Evolutionary conservation across 2,113 vertebrate species (phyloP).

Genomic region (Varanus komodoensis): DNA sequence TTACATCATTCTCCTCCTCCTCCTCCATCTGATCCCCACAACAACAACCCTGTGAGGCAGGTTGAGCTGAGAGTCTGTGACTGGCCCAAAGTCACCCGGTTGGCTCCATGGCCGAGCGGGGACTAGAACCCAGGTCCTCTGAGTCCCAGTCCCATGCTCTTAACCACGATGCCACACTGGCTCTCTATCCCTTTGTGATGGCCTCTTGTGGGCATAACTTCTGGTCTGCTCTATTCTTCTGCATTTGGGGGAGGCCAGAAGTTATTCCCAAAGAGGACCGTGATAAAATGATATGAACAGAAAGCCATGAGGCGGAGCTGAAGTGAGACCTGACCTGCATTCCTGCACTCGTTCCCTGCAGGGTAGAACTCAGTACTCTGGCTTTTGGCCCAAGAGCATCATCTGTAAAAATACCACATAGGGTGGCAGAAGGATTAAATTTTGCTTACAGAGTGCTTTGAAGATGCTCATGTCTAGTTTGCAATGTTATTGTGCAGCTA

Average conservation of each 20-base stretch:
- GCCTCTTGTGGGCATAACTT: background rate
- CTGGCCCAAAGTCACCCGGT: too few relatives aligned
- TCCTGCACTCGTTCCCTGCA: background rate
- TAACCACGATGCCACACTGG: too few relatives aligned
- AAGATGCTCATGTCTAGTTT: slow-evolving; percentile 48
- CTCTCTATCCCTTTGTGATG: background rate
- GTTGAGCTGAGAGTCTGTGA: too few relatives aligned
- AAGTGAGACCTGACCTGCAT: fast-evolving
- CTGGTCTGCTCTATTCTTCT: background rate
- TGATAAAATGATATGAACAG: fast-evolving
- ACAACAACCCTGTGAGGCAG: too few relatives aligned
- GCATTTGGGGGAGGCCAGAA: fast-evolving
- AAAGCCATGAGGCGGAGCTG: background rate
- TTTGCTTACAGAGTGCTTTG: slow-evolving; percentile 62
- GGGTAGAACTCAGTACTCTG: slow-evolving; percentile 10
- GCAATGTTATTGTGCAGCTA: slow-evolving; percentile 19
- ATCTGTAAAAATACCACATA: slow-evolving; percentile 70
- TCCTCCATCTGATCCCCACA: too few relatives aligned
- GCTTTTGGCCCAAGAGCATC: background rate
- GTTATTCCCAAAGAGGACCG: background rate
- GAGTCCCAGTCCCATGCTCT: too few relatives aligned
- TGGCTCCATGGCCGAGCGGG: too few relatives aligned
- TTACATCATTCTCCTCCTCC: too few relatives aligned
- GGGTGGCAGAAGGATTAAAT: slow-evolving; percentile 35
- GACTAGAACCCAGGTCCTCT: too few relatives aligned